These are phyloP conservation scores for Phalacrocorax pelagicus DNA, from an alignment of 2,113 vertebrate genomes.

Conservation along the genomic window DNA sequence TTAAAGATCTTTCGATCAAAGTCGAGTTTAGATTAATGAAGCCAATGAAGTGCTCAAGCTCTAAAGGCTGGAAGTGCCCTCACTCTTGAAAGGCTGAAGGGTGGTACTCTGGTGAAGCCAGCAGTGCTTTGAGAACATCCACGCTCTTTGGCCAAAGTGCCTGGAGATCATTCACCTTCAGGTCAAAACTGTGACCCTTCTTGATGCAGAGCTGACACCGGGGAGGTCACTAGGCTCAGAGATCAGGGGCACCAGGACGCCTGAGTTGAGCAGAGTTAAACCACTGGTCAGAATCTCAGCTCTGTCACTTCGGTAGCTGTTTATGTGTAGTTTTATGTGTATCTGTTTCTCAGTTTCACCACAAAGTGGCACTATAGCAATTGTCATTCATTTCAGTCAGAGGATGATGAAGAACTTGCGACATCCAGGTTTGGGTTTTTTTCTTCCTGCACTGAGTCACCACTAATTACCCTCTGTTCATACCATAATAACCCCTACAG, in stretches of 20 bases:
- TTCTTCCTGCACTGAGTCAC: not conserved
- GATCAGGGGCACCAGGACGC: not conserved
- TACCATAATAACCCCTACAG: not conserved
- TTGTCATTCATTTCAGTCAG: not conserved
- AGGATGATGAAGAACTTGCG: not conserved
- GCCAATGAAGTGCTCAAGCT: not conserved
- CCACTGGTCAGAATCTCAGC: not conserved
- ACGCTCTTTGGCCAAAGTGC: not conserved
- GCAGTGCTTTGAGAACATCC: not conserved
- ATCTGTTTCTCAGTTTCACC: not conserved
- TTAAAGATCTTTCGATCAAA: not conserved
- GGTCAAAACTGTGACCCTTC: not conserved
- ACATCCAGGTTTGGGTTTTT: not conserved
- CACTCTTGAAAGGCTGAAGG: fast-evolving
- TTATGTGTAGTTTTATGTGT: fast-evolving
- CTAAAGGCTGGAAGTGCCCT: not conserved
- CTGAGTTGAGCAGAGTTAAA: not conserved
- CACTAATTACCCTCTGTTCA: not conserved
- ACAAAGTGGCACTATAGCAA: constrained; percentile 61
- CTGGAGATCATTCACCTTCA: not conserved
- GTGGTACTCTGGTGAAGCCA: not conserved
- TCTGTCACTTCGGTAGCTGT: fast-evolving
- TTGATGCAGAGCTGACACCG: fast-evolving
- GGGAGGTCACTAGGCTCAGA: not conserved
- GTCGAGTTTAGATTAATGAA: not conserved